phyloP scores from a whole-genome alignment of 2,888 invertebrate species.

The Linyphia triangularis region DNA sequence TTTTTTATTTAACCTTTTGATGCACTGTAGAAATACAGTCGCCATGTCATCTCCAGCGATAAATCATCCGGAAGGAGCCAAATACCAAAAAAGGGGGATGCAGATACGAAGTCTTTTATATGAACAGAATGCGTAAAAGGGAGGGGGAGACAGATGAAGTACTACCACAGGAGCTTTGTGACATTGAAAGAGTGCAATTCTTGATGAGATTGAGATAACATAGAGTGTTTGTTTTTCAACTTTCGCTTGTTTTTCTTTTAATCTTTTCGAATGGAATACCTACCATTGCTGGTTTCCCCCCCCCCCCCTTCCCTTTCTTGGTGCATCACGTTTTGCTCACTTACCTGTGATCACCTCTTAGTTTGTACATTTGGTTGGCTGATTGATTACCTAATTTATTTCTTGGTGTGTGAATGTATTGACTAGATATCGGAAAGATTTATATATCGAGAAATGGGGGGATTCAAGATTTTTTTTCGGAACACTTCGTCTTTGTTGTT shows the following conservation, averaged over 20 bases:
- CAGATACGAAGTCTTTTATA: background rate
- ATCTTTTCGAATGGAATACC: too few species aligned
- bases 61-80: slow-evolving; percentile 21
- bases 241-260: slow-evolving; percentile 7
- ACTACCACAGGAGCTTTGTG: slow-evolving; percentile 24
- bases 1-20: slow-evolving; percentile 5
- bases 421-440: background rate
- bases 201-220: slow-evolving; percentile 66
- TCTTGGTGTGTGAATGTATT: background rate
- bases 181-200: slow-evolving; percentile 60
- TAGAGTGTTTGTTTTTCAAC: slow-evolving; percentile 49
- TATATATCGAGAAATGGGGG: background rate
- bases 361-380: background rate
- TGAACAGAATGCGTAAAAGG: background rate
- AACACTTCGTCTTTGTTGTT: too few species aligned
- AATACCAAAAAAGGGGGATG: background rate
- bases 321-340: background rate
- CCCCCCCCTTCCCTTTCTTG: background rate
- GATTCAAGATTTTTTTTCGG: too few species aligned
- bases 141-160: slow-evolving; percentile 10
- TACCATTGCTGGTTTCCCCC: background rate
- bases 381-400: background rate
- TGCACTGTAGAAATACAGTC: slow-evolving; percentile 10
- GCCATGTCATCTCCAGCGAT: slow-evolving; percentile 15
- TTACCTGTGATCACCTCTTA: slow-evolving; percentile 8